These are phyloP conservation scores for Mycetomoellerius zeteki DNA, from an alignment of 1,140 invertebrate genomes.

Conservation along the genomic window DNA sequence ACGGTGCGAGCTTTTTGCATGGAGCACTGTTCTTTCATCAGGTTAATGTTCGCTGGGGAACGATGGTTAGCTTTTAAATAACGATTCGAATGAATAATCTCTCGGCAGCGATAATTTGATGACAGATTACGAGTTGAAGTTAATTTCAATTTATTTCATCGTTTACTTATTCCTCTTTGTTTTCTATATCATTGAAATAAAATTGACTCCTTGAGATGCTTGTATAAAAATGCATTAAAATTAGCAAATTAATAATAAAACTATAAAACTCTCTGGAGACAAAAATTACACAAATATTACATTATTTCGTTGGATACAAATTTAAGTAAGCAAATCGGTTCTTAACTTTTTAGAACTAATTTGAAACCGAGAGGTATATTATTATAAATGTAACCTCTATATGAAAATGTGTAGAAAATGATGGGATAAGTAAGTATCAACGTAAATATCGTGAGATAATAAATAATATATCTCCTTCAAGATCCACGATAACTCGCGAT, in stretches of 20 bases:
- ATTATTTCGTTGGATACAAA: not conserved
- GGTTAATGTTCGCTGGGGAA: constrained; percentile 5
- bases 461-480: constrained; percentile 42
- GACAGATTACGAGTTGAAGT: not conserved
- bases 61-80: constrained; percentile 12
- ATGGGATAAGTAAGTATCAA: not conserved
- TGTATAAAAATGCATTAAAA: not conserved
- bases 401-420: not conserved
- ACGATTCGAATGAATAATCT: not conserved
- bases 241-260: not conserved
- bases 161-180: not conserved
- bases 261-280: not conserved
- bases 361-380: not conserved
- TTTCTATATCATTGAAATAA: not conserved
- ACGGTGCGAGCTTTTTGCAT: constrained; percentile 34
- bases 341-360: not conserved
- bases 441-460: constrained; percentile 38
- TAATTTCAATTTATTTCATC: not conserved
- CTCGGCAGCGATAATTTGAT: not conserved
- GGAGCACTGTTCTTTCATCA: constrained; percentile 16
- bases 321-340: not conserved
- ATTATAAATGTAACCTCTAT: not conserved
- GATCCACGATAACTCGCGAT: constrained; percentile 55
- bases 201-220: not conserved
- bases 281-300: not conserved